These are phyloP conservation scores for Anhinga rufa DNA, from an alignment of 2,113 vertebrate genomes.

Conservation along the genomic window DNA sequence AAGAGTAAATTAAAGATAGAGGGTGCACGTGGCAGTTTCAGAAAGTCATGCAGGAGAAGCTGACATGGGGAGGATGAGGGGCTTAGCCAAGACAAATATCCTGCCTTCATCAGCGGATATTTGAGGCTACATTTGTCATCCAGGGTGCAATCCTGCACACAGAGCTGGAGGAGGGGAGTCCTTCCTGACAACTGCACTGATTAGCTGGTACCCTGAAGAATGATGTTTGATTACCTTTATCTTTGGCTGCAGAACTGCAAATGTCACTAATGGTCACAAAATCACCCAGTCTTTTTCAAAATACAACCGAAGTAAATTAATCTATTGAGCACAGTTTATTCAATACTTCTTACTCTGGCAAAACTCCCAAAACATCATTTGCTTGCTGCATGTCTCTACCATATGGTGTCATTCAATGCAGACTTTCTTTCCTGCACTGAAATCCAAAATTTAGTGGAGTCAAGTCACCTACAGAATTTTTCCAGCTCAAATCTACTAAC, in stretches of 20 bases:
- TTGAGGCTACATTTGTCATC: conserved; percentile 9
- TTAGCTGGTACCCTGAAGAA: conserved; percentile 57
- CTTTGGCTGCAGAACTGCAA: conserved; percentile 45
- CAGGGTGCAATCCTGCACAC: not conserved
- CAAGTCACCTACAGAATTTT: conserved; percentile 16
- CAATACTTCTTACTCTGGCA: conserved; percentile 56
- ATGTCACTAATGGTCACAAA: conserved; percentile 61
- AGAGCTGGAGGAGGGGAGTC: conserved; percentile 29
- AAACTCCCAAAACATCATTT: conserved; percentile 52
- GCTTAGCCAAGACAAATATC: not conserved
- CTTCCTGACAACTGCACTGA: conserved; percentile 46
- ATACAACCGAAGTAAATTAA: conserved; percentile 49
- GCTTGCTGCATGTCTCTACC: conserved; percentile 56
- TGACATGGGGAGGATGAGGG: not conserved
- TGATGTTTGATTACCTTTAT: conserved; percentile 60
- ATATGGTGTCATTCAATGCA: conserved; percentile 60
- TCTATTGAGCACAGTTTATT: conserved; percentile 61
- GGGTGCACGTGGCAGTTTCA: not conserved
- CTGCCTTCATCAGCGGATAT: not conserved
- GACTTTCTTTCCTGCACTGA: conserved; percentile 14
- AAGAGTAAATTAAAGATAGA: not conserved
- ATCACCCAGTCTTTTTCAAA: conserved; percentile 52
- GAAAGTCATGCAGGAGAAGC: not conserved
- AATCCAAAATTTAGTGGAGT: conserved; percentile 28
- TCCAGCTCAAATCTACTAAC: conserved; percentile 16